Conservation (phyloP, 2,888 invertebrate genomes). For the Diplazon laetatorius region DNA sequence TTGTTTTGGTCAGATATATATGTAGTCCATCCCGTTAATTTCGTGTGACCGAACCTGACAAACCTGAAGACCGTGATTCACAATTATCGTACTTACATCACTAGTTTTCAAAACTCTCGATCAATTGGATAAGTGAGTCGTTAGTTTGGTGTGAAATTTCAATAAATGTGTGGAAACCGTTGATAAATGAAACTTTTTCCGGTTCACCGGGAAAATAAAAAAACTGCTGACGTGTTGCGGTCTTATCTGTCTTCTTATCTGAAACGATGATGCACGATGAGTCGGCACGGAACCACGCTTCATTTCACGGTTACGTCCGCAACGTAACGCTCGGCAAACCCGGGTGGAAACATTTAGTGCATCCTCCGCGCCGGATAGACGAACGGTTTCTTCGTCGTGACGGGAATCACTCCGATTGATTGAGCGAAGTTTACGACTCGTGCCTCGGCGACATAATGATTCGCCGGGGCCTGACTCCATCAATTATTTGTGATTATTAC, state of each 20-base stretch:
- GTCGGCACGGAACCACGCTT: constrained; percentile 10
- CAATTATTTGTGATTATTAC: not conserved
- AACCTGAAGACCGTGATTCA: too few species aligned
- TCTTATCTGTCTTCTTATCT: constrained; percentile 13
- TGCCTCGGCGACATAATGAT: not conserved
- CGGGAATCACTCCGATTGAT: constrained; percentile 42
- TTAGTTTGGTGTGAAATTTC: not conserved
- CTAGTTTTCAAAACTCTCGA: too few species aligned
- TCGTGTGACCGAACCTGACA: too few species aligned
- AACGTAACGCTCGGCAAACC: constrained; percentile 36
- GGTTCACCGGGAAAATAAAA: not conserved
- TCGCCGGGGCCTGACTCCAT: not conserved
- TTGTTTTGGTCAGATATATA: too few species aligned
- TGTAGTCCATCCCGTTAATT: too few species aligned
- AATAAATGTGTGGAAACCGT: not conserved
- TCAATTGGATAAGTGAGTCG: not conserved
- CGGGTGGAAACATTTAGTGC: constrained; percentile 41
- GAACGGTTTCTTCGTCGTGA: not conserved
- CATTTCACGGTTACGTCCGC: constrained; percentile 30
- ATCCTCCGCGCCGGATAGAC: not conserved
- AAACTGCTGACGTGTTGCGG: constrained; percentile 27
- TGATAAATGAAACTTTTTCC: not conserved
- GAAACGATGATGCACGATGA: constrained; percentile 1
- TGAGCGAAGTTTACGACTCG: constrained; percentile 36
- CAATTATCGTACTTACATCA: too few species aligned